Evolutionary conservation across 2,888 invertebrate genomes (phyloP).

Genomic region (Cyaniris semiargus): DNA sequence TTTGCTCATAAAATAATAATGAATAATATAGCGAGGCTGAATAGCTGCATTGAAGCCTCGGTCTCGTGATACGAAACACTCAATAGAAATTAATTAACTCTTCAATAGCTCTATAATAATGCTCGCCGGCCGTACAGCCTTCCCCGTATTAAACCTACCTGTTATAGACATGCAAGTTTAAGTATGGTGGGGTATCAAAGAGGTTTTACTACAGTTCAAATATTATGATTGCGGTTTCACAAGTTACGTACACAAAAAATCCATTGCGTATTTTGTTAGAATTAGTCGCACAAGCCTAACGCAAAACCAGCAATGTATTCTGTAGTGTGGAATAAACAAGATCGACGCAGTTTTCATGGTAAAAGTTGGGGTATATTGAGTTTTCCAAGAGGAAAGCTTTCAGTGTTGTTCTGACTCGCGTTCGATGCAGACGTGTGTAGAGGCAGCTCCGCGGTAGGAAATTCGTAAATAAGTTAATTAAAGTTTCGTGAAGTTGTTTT

Average conservation of each 20-base stretch:
- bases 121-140: conserved; percentile 45
- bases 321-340: conserved; percentile 25
- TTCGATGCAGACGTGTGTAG: conserved; percentile 35
- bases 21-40: background rate
- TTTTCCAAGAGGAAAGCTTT: conserved; percentile 41
- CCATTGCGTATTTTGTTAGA: conserved; percentile 44
- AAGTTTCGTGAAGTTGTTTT: conserved; percentile 41
- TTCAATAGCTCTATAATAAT: conserved; percentile 44
- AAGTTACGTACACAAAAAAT: conserved; percentile 27
- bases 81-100: conserved; percentile 50
- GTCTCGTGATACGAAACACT: conserved; percentile 32
- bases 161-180: conserved; percentile 67
- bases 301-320: conserved; percentile 48
- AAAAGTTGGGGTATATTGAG: conserved; percentile 41
- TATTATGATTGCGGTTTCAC: conserved; percentile 1
- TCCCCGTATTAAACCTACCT: conserved; percentile 64
- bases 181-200: conserved; percentile 50
- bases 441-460: conserved; percentile 32
- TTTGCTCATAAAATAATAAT: background rate
- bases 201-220: conserved; percentile 37
- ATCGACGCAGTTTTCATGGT: conserved; percentile 29
- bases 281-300: no score
- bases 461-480: conserved; percentile 39
- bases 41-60: background rate
- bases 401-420: conserved; percentile 40